These are phyloP conservation scores for Itoplectis maculator DNA, from an alignment of 2,888 invertebrate genomes.

Conservation along the genomic window DNA sequence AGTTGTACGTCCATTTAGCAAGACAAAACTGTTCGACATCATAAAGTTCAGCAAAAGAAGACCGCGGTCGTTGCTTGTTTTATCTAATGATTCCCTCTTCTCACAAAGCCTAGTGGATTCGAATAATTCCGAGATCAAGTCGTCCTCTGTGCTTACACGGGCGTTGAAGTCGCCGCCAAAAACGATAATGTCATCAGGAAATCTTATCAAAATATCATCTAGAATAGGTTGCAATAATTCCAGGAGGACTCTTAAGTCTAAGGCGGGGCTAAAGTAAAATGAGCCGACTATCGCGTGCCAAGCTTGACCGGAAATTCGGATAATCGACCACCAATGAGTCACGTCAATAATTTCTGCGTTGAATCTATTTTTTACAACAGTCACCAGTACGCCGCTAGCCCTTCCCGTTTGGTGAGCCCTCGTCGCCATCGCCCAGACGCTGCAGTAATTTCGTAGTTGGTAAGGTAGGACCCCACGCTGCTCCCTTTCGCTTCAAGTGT, in stretches of 20 bases:
- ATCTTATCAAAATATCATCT: not conserved
- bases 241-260: not conserved
- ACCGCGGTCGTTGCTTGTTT: not conserved
- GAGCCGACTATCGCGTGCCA: constrained; percentile 13
- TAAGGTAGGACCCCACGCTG: not conserved
- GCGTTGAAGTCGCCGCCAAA: constrained; percentile 3
- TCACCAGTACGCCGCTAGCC: too few relatives aligned
- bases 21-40: not conserved
- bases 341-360: too few relatives aligned
- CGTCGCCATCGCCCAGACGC: not conserved
- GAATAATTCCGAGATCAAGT: not conserved
- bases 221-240: not conserved
- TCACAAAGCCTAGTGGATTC: not conserved
- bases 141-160: not conserved
- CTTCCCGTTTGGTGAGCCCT: not conserved
- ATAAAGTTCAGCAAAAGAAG: not conserved
- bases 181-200: not conserved
- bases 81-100: not conserved
- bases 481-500: not conserved
- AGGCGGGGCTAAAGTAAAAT: not conserved
- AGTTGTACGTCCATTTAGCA: not conserved
- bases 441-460: not conserved
- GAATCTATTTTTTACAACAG: too few relatives aligned
- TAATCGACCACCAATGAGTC: constrained; percentile 29
- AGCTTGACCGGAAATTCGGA: not conserved